phyloP scores from a whole-genome alignment of 2,888 invertebrate species.

The Melieria picta region DNA sequence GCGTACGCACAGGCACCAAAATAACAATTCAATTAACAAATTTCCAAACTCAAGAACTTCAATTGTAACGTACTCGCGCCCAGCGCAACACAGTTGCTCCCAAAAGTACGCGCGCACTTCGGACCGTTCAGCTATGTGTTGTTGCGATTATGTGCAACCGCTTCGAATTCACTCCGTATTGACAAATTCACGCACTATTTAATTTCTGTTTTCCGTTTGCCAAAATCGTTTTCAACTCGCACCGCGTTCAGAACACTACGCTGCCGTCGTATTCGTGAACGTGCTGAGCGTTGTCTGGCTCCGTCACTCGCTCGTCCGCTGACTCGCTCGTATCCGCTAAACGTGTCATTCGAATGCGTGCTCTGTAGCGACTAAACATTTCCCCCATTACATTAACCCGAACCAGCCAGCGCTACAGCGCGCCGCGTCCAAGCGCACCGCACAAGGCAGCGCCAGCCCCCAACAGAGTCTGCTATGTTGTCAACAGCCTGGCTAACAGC shows the following conservation, averaged over 20 bases:
- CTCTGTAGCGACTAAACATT: constrained; percentile 44
- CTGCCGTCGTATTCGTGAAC: background rate
- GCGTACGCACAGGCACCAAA: no score
- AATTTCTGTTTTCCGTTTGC: no score
- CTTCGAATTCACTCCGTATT: no score
- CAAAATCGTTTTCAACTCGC: background rate
- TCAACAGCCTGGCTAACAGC: no score
- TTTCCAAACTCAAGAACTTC: no score
- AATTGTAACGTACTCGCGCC: no score
- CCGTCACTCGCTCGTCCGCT: constrained; percentile 4
- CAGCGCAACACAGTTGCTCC: no score
- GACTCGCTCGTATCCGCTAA: constrained; percentile 37
- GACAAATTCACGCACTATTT: no score
- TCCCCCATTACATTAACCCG: constrained; percentile 26
- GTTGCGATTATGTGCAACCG: no score
- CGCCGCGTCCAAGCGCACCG: background rate
- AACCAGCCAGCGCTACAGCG: constrained; percentile 5
- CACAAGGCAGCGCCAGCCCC: constrained; percentile 1
- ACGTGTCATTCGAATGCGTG: constrained; percentile 47
- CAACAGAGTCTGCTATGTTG: background rate
- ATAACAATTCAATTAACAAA: no score
- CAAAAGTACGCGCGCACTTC: no score
- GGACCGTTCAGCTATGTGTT: no score
- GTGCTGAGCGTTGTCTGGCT: background rate
- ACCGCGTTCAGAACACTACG: background rate